Evolutionary conservation across 2,888 invertebrate genomes (phyloP), one percentile per base, ranked within the genome.

Genomic region (Hedya salicella): DNA sequence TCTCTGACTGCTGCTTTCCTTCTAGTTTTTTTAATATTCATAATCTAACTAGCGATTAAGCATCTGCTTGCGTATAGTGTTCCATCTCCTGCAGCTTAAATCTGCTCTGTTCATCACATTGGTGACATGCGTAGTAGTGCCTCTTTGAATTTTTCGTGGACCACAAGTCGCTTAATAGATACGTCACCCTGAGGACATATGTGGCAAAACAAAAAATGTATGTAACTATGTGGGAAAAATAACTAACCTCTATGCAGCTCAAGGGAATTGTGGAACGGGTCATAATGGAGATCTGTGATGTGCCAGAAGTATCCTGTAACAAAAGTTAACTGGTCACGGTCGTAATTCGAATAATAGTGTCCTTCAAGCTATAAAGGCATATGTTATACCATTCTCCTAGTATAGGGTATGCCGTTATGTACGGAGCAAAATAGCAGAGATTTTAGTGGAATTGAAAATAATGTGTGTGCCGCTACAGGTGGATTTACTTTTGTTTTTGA

Each of bases 261-360:
- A 60, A 82, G 89, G 80, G 91, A 91, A 75, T 90, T 91, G 80
- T 92, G 91, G 74, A 96, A 95, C 64, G 96, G 95, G 88, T 98
- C 97, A 93, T 96, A 96, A 92, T 98, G 98, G 80, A 98, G 95
- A 92, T 98, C 98, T 78, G 97, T 97, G 87, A 98, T 96, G 93
- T 98, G 98, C 98, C 98, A 98, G 91, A 98, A 98, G 89, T 96
- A 97, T 76, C 97, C 98, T 98, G 95, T 1, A 95, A 81, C 79
- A 81, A 84, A 82, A 75, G 69, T 71, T 70, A 39, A 14, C 30
- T 30, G 56, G 56, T 56, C 56, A 56, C 16, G n/a, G n/a, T n/a
- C 16, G 56, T 48, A 44, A 44, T 44, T 44, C 44, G 11, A 9
- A 36, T 48, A 48, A 46, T 19, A 46, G 17, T 25, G 6, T 4